Conservation (phyloP, 2,113 vertebrate genomes). For the Tyto alba region DNA sequence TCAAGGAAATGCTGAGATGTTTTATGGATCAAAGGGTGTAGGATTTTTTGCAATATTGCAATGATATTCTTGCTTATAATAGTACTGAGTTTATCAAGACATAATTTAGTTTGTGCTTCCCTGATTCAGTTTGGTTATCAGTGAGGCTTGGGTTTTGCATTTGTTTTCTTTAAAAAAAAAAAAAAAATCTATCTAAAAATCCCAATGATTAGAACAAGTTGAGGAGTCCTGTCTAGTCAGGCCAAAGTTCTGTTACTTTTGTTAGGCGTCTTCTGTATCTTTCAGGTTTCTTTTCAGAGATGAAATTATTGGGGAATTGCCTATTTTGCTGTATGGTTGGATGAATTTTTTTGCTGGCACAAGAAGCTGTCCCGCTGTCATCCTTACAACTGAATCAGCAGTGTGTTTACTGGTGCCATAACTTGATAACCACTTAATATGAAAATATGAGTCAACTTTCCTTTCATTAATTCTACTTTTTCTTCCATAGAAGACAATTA, state of each 20-base stretch:
- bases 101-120: background rate
- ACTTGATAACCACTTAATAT: background rate
- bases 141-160: background rate
- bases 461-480: background rate
- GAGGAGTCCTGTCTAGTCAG: background rate
- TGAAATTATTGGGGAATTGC: background rate
- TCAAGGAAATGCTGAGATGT: rapidly evolving
- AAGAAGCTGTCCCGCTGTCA: background rate
- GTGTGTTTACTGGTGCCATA: background rate
- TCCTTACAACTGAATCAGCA: background rate
- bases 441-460: background rate
- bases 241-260: background rate
- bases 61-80: background rate
- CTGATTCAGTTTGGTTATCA: background rate
- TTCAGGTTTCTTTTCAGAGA: background rate
- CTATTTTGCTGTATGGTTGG: background rate
- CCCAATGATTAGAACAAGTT: background rate
- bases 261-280: background rate
- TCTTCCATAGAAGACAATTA: background rate
- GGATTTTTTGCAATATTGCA: background rate
- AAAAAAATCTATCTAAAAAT: too few species aligned
- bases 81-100: background rate
- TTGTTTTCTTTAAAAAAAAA: background rate
- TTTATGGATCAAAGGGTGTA: background rate
- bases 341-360: background rate